Evolutionary conservation across 2,888 invertebrate genomes (phyloP).

Genomic region (Deroplatys truncata): DNA sequence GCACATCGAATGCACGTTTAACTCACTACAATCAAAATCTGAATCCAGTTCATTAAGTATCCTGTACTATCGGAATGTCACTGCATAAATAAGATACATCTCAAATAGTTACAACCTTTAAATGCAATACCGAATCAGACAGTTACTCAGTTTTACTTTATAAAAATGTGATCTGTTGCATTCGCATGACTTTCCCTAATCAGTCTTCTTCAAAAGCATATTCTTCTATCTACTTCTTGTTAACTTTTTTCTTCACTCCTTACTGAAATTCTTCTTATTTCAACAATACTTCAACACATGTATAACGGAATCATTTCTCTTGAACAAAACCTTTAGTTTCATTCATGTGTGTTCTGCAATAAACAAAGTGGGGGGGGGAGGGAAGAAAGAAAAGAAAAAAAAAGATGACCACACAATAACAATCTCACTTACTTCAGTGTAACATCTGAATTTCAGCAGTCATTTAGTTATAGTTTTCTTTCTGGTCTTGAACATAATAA

Average conservation of each 20-base stretch:
- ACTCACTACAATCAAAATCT: too few relatives aligned
- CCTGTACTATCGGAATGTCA: too few relatives aligned
- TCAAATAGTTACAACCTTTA: too few relatives aligned
- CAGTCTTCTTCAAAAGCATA: too few relatives aligned
- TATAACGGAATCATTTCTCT: neutral
- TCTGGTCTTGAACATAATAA: neutral
- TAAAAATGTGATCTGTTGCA: too few relatives aligned
- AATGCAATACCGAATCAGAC: too few relatives aligned
- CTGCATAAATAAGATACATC: too few relatives aligned
- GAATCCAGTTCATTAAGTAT: too few relatives aligned
- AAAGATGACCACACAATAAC: neutral
- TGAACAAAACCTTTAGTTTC: neutral
- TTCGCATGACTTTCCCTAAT: too few relatives aligned
- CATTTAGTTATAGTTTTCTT: neutral
- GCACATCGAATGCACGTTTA: too few relatives aligned
- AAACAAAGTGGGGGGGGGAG: neutral
- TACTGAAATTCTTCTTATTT: neutral
- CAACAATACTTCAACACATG: neutral
- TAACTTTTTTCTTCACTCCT: neutral
- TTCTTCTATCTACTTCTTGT: too few relatives aligned
- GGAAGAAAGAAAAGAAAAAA: neutral
- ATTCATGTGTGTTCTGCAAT: neutral
- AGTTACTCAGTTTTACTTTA: too few relatives aligned
- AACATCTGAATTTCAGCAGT: neutral
- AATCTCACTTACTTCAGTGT: neutral